phyloP scores from a whole-genome alignment of 2,797 vertebrate genomes.

The Enoplosus armatus region DNA sequence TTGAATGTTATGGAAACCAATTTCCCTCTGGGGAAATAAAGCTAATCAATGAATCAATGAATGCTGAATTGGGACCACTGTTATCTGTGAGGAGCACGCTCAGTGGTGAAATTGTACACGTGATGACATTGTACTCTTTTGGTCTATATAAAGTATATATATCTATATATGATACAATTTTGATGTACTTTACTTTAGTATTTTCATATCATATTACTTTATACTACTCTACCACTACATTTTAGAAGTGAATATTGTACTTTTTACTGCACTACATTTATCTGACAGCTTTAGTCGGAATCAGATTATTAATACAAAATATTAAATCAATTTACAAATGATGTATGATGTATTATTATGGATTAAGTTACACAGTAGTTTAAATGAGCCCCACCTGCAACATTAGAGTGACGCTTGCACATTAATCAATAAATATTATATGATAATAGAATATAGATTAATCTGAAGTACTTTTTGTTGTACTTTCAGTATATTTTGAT shows the following conservation, averaged over 20 bases:
- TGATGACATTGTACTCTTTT: not conserved
- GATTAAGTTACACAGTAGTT: not conserved
- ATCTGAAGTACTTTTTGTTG: too few relatives aligned
- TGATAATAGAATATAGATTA: too few relatives aligned
- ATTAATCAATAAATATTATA: too few relatives aligned
- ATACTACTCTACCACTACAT: not conserved
- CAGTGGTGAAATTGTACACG: not conserved
- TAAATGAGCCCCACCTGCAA: not conserved
- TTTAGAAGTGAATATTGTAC: not conserved
- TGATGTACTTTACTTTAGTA: not conserved
- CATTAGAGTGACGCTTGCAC: too few relatives aligned
- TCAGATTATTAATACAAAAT: not conserved
- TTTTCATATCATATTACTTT: not conserved
- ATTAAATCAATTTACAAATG: not conserved
- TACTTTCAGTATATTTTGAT: not conserved
- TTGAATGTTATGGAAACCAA: not conserved
- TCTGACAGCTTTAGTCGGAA: too few relatives aligned
- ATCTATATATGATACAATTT: not conserved
- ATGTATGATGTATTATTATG: too few relatives aligned
- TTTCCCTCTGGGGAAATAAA: not conserved
- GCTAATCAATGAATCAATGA: not conserved
- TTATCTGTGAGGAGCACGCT: not conserved
- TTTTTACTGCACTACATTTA: not conserved
- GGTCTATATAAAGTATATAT: too few relatives aligned
- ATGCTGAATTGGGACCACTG: not conserved